Evolutionary conservation across 2,888 invertebrate species (phyloP), one percentile per base, ranked within the genome.

Genomic region (Apamea crenata): DNA sequence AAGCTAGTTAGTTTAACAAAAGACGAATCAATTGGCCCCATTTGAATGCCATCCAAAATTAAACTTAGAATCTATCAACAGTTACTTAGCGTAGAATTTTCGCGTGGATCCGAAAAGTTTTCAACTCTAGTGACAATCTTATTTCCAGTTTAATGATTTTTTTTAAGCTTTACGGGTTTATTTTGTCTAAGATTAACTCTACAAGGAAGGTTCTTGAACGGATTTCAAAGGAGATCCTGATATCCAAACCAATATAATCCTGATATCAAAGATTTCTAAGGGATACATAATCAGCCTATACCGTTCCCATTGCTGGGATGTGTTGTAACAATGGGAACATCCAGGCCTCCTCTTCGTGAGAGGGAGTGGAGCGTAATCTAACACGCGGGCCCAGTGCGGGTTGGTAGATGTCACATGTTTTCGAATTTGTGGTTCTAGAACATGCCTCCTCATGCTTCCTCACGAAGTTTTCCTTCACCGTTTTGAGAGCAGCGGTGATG

Each of bases 81-180:
- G 40, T 71, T 65, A 73, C 56, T 59, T 18, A 53, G 77, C 84
- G 81, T 78, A 78, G 78, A 86, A 86, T 83, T 88, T 80, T 77
- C 63, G 68, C 71, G 79, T 76, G 68, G 32, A 59, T 44, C 44
- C 65, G 71, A 73, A 86, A 81, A 90, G 86, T 90, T 89, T 72
- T 80, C 74, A 75, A 82, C 75, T 84, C 68, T 68, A 83, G 77
- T 86, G 87, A 90, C 81, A 85, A 88, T 86, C 85, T 88, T 78
- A 84, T 78, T 88, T 82, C 78, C 74, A 80, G 80, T 87, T 85
- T 88, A 89, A 88, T 85, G 78, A 77, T 84, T 79, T 67, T n/a
- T 14, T 47, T 29, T 50, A 50, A 73, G n/a, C 72, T 71, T n/a
- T 6, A 67, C 61, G 40, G 14, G 29, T n/a, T 72, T 78, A 44